Percentiles rank a stretch among this genome's conserved stretches.
phyloP scores from a whole-genome alignment of 37 sponge, comb jelly and placozoan species.

The Crambe crambe region DNA sequence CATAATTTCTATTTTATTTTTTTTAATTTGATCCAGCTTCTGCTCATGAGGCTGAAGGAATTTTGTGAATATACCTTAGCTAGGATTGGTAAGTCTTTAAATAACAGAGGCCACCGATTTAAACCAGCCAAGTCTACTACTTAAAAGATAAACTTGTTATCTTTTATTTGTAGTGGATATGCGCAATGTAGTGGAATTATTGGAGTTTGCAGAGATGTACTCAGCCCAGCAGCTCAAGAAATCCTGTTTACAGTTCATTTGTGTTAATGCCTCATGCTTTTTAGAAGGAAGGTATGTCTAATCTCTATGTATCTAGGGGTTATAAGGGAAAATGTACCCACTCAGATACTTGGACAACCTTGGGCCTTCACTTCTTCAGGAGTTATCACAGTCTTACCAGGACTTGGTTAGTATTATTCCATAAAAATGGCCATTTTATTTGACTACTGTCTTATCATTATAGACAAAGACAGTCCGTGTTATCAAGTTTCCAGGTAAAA shows the following conservation, averaged over 20 bases:
- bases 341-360: conserved; percentile 35
- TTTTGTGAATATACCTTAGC: conserved; percentile 61
- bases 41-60: conserved; percentile 52
- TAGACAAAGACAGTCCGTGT: conserved; percentile 10
- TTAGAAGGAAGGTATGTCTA: conserved; percentile 59
- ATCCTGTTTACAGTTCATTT: conserved; percentile 75
- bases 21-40: conserved; percentile 17
- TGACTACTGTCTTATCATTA: neutral
- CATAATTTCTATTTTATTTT: neutral
- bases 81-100: conserved; percentile 37
- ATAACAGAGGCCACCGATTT: neutral
- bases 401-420: conserved; percentile 36
- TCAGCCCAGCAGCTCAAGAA: conserved; percentile 65
- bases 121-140: neutral
- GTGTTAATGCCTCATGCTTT: conserved; percentile 69
- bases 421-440: neutral
- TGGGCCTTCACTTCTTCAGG: conserved; percentile 7
- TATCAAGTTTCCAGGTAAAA: conserved; percentile 49
- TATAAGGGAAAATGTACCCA: too few relatives aligned
- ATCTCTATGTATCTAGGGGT: too few relatives aligned
- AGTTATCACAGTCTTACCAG: conserved; percentile 32
- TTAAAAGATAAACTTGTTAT: neutral
- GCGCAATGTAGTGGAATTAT: conserved; percentile 37
- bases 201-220: conserved; percentile 60
- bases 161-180: conserved; percentile 50